Evolutionary conservation across 2,113 vertebrate species (phyloP).

Genomic region (Willisornis vidua): DNA sequence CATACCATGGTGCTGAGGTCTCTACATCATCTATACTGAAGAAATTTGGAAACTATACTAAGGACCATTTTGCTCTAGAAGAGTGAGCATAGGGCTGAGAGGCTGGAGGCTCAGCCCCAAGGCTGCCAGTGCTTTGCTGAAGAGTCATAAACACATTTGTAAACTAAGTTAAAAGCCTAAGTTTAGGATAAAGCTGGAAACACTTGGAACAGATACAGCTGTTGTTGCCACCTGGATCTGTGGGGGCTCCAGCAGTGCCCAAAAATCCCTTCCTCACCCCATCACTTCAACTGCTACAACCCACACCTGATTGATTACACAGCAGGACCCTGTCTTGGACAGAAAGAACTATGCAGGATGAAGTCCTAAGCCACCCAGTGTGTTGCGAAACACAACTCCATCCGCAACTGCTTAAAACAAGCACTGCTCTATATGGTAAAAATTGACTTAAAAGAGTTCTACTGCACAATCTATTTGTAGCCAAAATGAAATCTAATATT

Average conservation of each 20-base stretch:
- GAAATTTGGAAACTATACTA: background rate
- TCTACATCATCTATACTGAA: background rate
- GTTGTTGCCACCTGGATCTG: background rate
- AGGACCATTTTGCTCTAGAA: background rate
- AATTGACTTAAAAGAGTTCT: background rate
- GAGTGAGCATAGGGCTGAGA: background rate
- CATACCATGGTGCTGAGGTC: fast-evolving
- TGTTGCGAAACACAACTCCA: background rate
- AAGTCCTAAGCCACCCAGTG: background rate
- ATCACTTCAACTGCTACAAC: background rate
- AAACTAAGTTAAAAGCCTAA: background rate
- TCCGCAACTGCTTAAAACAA: background rate
- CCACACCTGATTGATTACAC: background rate
- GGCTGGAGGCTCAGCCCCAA: background rate
- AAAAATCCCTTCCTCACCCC: background rate
- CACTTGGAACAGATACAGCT: background rate
- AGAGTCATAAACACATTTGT: background rate
- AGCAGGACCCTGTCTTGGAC: background rate
- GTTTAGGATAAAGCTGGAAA: background rate
- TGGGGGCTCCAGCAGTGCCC: background rate
- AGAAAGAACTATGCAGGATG: background rate
- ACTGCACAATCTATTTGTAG: background rate
- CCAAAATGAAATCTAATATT: background rate
- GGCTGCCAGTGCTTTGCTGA: background rate
- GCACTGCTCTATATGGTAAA: background rate